Conservation (phyloP, 2,888 invertebrate genomes). For the Scaptomyza polygonia region DNA sequence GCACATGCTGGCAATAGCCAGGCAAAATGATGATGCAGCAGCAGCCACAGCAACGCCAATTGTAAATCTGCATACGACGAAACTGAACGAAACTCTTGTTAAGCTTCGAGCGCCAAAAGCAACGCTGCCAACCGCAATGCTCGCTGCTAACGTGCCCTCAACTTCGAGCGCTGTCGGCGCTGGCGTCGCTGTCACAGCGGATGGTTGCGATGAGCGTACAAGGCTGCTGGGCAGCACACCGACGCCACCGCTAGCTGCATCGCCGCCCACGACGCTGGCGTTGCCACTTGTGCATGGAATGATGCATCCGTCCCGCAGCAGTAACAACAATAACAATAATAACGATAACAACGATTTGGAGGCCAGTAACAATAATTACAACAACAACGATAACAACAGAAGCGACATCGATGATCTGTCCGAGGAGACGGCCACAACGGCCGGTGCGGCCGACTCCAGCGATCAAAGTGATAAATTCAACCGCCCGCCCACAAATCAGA, state of each 20-base stretch:
- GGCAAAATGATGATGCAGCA: conserved; percentile 29
- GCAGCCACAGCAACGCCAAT: conserved; percentile 10
- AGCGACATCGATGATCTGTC: conserved; percentile 62
- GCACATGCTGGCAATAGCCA: conserved; percentile 61
- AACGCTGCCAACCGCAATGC: conserved; percentile 56
- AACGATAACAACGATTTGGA: conserved; percentile 58
- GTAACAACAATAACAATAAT: conserved; percentile 60
- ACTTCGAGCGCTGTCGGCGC: conserved; percentile 30
- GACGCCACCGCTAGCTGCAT: conserved; percentile 41
- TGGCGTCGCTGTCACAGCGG: conserved; percentile 26
- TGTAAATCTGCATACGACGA: conserved; percentile 35
- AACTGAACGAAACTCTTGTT: conserved; percentile 44
- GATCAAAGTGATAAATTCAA: conserved; percentile 79
- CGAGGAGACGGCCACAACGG: conserved; percentile 66
- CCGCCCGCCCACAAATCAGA: conserved; percentile 75
- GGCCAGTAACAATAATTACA: conserved; percentile 44
- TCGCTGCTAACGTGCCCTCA: conserved; percentile 59
- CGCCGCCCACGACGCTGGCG: conserved; percentile 62
- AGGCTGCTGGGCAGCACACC: conserved; percentile 69
- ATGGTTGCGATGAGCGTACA: conserved; percentile 79
- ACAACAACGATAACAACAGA: conserved; percentile 45
- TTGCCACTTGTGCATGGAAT: conserved; percentile 62
- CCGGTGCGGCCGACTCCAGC: conserved; percentile 69
- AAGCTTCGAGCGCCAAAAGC: conserved; percentile 29
- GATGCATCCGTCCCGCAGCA: conserved; percentile 70